Base-by-base conservation (phyloP, 2,888 invertebrate genomes). In the Brenthis daphne region DNA sequence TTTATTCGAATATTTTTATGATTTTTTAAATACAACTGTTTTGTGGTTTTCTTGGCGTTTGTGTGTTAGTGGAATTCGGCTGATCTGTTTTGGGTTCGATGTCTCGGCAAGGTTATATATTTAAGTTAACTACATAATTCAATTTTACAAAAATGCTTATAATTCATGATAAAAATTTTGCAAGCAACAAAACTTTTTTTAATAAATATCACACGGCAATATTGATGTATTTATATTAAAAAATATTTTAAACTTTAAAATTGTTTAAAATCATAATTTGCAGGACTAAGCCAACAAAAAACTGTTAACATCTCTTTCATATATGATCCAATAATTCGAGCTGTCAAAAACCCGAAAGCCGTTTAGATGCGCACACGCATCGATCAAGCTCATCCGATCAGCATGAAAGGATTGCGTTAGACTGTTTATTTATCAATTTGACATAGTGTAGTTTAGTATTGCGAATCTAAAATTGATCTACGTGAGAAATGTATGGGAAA, bases 381-480 rank as follows among this genome's bases (percentile, higher is more conserved):
- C 87, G 76, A 89, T 89, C 86, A 86, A 73, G 72, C 68, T 73
- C 80, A 86, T 85, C 85, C 79, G 78, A 82, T 84, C 80, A 80
- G 77, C 75, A 74, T 85, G 80, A 81, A 84, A 83, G 84, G 88
- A 86, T 88, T 88, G 83, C 78, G 77, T 78, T 77, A 75, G 71
- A 74, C 71, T 89, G 84, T 90, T 90, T 86, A 84, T 88, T 89
- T 89, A 88, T 78, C 85, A 80, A 90, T 90, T 90, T 82, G 88
- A 77, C 80, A 88, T 84, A 88, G 80, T 76, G 78, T 76, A 73
- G 76, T 78, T 76, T 77, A 72, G 77, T 84, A 85, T 87, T 85
- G 85, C 88, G 81, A 87, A 87, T 88, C 79, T 77, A 65, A 82
- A 86, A 86, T 89, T 84, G 88, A 89, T 89, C 87, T 43, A 80